These are phyloP conservation scores for Arctia plantaginis DNA, from an alignment of 2,888 invertebrate genomes.

Conservation along the genomic window DNA sequence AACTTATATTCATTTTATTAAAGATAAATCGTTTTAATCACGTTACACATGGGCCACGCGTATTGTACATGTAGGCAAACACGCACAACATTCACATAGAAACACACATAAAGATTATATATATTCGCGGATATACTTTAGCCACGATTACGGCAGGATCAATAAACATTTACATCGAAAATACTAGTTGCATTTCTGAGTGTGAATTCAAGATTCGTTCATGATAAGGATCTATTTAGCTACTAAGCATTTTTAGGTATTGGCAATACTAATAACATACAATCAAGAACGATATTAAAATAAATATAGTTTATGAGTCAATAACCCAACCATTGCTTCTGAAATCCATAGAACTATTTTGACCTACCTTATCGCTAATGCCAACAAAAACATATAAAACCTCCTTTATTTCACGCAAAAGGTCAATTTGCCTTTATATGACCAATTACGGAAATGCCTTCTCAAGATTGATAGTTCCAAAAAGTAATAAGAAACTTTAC, in stretches of 20 bases:
- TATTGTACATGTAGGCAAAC: too few species aligned
- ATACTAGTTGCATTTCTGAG: neutral
- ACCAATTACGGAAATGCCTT: conserved; percentile 19
- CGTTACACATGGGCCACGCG: too few species aligned
- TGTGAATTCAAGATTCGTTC: neutral
- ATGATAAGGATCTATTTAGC: neutral
- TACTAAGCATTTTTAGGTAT: neutral
- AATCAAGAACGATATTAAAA: neutral
- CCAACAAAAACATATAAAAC: neutral
- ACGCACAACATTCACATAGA: too few species aligned
- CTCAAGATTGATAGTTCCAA: conserved; percentile 36
- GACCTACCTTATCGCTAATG: neutral
- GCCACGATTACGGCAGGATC: neutral
- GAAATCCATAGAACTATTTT: neutral
- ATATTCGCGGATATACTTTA: neutral
- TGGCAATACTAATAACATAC: neutral
- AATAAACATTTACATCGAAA: neutral
- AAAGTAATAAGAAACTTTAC: conserved; percentile 32
- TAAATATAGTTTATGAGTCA: neutral
- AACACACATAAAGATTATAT: neutral
- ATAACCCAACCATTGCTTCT: neutral
- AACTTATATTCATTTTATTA: too few species aligned
- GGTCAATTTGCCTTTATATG: conserved; percentile 16
- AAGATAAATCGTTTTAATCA: too few species aligned
- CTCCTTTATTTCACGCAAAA: conserved; percentile 11